A percentile compares a stretch with the other conserved stretches of the same genome.
phyloP scores from a whole-genome alignment of 2,888 invertebrate genomes.

The Drosophila macrospina region DNA sequence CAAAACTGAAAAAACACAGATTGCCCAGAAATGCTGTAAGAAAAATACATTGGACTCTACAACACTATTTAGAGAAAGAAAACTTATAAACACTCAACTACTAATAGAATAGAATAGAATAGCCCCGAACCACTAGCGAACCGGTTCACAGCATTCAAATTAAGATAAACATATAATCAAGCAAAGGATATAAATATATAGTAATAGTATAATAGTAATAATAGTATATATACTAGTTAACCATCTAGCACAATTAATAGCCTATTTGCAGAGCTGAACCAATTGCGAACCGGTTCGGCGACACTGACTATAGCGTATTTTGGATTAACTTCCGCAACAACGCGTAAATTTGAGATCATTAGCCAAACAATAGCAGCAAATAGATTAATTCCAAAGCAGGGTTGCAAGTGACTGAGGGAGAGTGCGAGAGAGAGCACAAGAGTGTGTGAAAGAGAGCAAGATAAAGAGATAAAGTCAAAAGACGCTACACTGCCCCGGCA shows the following conservation, averaged over 20 bases:
- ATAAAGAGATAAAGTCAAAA: conserved; percentile 42
- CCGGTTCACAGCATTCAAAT: too few relatives aligned
- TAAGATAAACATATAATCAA: too few relatives aligned
- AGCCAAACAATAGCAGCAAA: conserved; percentile 14
- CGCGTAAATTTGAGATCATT: conserved; percentile 18
- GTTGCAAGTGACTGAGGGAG: neutral
- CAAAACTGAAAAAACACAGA: too few relatives aligned
- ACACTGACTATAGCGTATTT: neutral
- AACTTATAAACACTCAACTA: too few relatives aligned
- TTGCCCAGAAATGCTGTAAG: too few relatives aligned
- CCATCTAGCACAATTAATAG: neutral
- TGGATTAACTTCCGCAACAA: neutral
- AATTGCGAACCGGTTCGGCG: conserved; percentile 1
- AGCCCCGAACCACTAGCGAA: too few relatives aligned
- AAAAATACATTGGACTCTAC: too few relatives aligned
- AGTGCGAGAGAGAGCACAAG: neutral
- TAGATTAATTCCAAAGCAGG: neutral
- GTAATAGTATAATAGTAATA: too few relatives aligned
- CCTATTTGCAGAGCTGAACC: neutral
- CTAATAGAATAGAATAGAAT: too few relatives aligned
- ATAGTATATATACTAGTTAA: neutral
- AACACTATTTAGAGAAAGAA: too few relatives aligned
- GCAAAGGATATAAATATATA: too few relatives aligned
- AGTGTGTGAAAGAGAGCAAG: neutral
- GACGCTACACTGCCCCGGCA: conserved; percentile 60